Conservation (phyloP, 2,797 vertebrate species). For the Carcharodon carcharias region DNA sequence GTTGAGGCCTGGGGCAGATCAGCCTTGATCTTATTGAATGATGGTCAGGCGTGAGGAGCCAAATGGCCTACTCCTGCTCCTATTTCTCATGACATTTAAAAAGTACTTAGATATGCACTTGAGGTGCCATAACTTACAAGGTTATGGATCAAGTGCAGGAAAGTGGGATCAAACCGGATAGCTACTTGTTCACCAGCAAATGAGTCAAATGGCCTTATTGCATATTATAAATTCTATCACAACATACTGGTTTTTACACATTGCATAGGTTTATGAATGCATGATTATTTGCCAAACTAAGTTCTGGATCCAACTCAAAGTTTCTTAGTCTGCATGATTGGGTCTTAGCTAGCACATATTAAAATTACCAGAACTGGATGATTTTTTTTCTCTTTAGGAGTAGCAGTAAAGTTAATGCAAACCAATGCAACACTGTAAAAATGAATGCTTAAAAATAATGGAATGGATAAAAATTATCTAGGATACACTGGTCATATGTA, state of each 20-base stretch:
- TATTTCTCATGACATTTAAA: background rate
- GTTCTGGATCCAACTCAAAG: background rate
- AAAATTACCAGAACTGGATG: background rate
- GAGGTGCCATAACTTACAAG: background rate
- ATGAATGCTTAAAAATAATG: background rate
- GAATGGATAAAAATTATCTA: background rate
- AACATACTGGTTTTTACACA: background rate
- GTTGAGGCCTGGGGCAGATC: too few relatives aligned
- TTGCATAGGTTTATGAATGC: background rate
- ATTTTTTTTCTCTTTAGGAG: background rate
- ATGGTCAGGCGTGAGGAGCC: too few relatives aligned
- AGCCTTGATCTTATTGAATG: too few relatives aligned
- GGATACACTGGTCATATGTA: background rate
- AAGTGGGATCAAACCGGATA: too few relatives aligned
- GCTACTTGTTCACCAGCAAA: too few relatives aligned
- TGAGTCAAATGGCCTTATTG: too few relatives aligned
- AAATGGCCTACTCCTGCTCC: too few relatives aligned
- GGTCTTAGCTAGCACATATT: background rate
- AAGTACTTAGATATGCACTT: background rate
- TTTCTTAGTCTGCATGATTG: background rate
- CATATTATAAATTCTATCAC: background rate
- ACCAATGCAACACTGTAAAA: background rate
- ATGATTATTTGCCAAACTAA: background rate
- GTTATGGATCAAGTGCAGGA: background rate
- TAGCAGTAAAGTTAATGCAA: background rate